Conservation (phyloP, 2,113 vertebrate species). For the Myodes glareolus region DNA sequence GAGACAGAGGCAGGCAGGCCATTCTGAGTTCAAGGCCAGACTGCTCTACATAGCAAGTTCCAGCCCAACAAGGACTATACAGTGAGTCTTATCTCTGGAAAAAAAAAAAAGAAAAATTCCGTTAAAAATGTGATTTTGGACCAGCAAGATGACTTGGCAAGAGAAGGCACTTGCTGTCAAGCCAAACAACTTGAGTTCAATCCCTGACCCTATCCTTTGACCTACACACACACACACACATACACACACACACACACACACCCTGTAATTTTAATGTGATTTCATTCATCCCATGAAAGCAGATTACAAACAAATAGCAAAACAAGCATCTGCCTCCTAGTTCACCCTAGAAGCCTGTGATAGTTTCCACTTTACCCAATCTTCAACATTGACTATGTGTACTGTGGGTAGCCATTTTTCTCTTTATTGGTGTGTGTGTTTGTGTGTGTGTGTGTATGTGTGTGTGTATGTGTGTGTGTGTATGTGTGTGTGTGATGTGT, state of each 20-base stretch:
- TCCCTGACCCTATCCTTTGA: neutral
- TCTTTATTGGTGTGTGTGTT: neutral
- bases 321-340: neutral
- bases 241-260: neutral
- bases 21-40: neutral
- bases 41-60: neutral
- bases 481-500: neutral
- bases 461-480: neutral
- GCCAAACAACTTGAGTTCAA: neutral
- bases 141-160: neutral
- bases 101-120: neutral
- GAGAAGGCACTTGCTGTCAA: neutral
- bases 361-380: neutral
- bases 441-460: neutral
- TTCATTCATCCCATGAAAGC: constrained; percentile 23
- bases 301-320: constrained; percentile 44
- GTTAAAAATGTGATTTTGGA: neutral
- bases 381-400: neutral
- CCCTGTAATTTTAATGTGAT: neutral
- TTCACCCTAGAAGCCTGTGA: neutral
- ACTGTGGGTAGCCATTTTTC: neutral
- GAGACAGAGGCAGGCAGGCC: neutral
- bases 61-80: neutral
- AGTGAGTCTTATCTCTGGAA: neutral
- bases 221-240: neutral